Evolutionary conservation across 2,797 vertebrate genomes (phyloP), one percentile per base, ranked within the genome.

Genomic region (Hafferia zeledoni): DNA sequence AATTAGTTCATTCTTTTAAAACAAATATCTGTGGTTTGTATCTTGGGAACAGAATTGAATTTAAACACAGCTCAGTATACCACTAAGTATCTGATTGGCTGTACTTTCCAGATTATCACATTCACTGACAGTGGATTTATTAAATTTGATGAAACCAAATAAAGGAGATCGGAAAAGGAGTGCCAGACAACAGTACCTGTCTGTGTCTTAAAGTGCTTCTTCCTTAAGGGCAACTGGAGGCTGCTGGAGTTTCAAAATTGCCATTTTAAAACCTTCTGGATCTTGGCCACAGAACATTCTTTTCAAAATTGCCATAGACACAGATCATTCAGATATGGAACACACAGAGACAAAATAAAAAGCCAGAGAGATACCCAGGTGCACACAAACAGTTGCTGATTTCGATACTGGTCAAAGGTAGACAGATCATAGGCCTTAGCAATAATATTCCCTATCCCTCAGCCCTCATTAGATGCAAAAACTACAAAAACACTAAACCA

Each of bases 241-340:
- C 55, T 91, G 69, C 52, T 80, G 10, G 23, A 30, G 65, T 90
- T 95, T 81, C 92, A 92, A 92, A 94, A 93, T 4, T 89, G 53
- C 57, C 69, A 13, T 96, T 96, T 95, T 90, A 94, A 93, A 91
- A 93, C 63, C 31, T 61, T 49, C 87, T 95, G 95, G 94, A 93
- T 88, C 89, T 75, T 46, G 30, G 79, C 92, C 95, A 94, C 33
- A 72, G 82, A 96, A 63, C 94, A 90, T 93, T 94, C 91, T 90
- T 95, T 94, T 78, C 87, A 83, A 93, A 95, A 92, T 72, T 95
- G 65, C 69, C 83, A 93, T 31, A 89, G 65, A 85, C 82, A 80
- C 74, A 90, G 83, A 95, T 94, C 46, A 47, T 6, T 81, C 61
- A 69, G 72, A 88, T 86, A 90, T 5, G 25, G 80, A 88, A 71